phyloP scores from a whole-genome alignment of 1,140 invertebrate species.

The Nilaparvata lugens region DNA sequence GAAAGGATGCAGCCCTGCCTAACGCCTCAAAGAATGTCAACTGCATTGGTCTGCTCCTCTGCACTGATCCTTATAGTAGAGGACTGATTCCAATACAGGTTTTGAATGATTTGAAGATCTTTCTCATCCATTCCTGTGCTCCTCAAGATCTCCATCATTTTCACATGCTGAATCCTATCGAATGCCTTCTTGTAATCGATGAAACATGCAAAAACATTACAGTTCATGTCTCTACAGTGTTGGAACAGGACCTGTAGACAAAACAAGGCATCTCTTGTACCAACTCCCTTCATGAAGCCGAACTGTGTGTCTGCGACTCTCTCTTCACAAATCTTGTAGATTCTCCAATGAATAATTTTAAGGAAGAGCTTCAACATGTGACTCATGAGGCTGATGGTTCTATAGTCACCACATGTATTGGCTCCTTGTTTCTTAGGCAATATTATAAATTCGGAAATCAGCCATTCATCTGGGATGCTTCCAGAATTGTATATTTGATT shows the following conservation, averaged over 20 bases:
- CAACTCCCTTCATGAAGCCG: constrained; percentile 21
- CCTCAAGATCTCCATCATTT: constrained; percentile 11
- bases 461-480: constrained; percentile 21
- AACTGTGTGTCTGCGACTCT: constrained; percentile 18
- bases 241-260: constrained; percentile 19
- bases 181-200: constrained; percentile 24
- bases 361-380: constrained; percentile 24
- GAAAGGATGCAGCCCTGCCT: constrained; percentile 30
- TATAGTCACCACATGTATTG: constrained; percentile 21
- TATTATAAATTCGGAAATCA: constrained; percentile 21
- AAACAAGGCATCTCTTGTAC: constrained; percentile 24
- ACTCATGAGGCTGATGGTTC: constrained; percentile 23
- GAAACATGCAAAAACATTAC: constrained; percentile 20
- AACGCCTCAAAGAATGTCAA: constrained; percentile 16
- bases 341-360: constrained; percentile 23
- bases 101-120: constrained; percentile 6
- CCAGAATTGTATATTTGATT: constrained; percentile 20
- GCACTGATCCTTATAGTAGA: too few species aligned
- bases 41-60: too few species aligned
- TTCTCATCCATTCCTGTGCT: constrained; percentile 6
- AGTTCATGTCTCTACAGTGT: constrained; percentile 19
- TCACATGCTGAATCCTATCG: constrained; percentile 16
- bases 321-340: constrained; percentile 13
- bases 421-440: constrained; percentile 21
- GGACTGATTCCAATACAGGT: constrained; percentile 10